A percentile compares a stretch with the other conserved stretches of the same genome.
Evolutionary conservation across 1,140 invertebrate genomes (phyloP).

Genomic region (Drosophila jambulina): DNA sequence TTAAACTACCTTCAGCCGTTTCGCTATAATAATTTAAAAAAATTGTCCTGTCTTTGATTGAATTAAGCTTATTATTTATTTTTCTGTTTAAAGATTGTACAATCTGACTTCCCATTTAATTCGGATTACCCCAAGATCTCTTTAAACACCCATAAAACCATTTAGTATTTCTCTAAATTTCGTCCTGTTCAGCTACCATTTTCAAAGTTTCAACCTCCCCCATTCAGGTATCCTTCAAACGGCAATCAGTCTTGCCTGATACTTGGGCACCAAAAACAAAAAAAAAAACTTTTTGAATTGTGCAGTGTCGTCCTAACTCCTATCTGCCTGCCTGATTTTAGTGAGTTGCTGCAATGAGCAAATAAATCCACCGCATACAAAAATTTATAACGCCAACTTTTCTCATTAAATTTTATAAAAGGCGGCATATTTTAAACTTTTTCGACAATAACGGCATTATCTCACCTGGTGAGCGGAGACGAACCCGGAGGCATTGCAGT

Average conservation of each 20-base stretch:
- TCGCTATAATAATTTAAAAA: too few species aligned
- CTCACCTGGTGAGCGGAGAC: conserved; percentile 58
- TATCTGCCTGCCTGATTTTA: background rate
- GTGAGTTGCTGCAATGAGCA: conserved; percentile 55
- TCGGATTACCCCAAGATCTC: background rate
- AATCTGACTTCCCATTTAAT: too few species aligned
- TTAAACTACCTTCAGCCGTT: too few species aligned
- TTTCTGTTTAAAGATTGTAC: too few species aligned
- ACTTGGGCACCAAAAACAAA: conserved; percentile 1
- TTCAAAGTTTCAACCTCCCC: conserved; percentile 5
- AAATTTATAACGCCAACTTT: conserved; percentile 83
- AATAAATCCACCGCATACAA: conserved; percentile 82
- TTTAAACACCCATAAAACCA: background rate
- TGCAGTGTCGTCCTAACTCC: conserved; percentile 29
- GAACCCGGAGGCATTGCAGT: conserved; percentile 64
- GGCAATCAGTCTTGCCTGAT: conserved; percentile 49
- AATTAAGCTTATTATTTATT: too few species aligned
- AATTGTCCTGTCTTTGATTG: too few species aligned
- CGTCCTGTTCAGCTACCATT: background rate
- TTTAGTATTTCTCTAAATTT: background rate
- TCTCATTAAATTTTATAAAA: conserved; percentile 84
- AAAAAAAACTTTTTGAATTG: conserved; percentile 49
- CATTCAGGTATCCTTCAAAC: conserved; percentile 50
- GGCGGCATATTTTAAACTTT: conserved; percentile 83
- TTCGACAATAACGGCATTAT: conserved; percentile 80